Evolutionary conservation across 1,140 invertebrate genomes (phyloP).

Genomic region (Epicauta chinensis): DNA sequence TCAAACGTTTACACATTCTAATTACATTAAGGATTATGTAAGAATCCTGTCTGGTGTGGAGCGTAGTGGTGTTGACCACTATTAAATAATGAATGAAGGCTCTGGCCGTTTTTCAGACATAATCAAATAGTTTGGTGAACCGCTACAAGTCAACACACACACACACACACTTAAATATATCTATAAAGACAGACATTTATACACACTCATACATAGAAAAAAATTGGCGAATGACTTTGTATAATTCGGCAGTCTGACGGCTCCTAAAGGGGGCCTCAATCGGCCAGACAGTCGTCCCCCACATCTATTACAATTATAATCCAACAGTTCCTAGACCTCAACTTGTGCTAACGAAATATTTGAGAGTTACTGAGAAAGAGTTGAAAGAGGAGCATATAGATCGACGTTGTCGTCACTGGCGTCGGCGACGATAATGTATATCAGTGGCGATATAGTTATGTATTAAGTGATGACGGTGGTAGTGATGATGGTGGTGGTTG

Average conservation of each 20-base stretch:
- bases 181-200: too few species aligned
- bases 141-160: conserved; percentile 13
- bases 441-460: too few species aligned
- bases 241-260: conserved; percentile 31
- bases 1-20: neutral
- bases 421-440: too few species aligned
- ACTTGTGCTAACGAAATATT: neutral
- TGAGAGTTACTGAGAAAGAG: conserved; percentile 9
- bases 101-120: conserved; percentile 11
- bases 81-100: conserved; percentile 23
- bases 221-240: conserved; percentile 34
- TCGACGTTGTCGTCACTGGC: too few species aligned
- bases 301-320: conserved; percentile 34
- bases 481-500: too few species aligned
- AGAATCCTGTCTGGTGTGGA: conserved; percentile 11
- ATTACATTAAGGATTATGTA: conserved; percentile 13
- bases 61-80: too few species aligned
- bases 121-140: conserved; percentile 25
- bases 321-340: conserved; percentile 30
- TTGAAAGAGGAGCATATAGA: too few species aligned
- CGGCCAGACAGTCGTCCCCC: conserved; percentile 29
- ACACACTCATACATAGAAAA: conserved; percentile 11
- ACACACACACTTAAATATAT: too few species aligned
- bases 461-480: too few species aligned
- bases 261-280: conserved; percentile 33